phyloP scores from a whole-genome alignment of 2,113 vertebrate species.

The Physeter macrocephalus region DNA sequence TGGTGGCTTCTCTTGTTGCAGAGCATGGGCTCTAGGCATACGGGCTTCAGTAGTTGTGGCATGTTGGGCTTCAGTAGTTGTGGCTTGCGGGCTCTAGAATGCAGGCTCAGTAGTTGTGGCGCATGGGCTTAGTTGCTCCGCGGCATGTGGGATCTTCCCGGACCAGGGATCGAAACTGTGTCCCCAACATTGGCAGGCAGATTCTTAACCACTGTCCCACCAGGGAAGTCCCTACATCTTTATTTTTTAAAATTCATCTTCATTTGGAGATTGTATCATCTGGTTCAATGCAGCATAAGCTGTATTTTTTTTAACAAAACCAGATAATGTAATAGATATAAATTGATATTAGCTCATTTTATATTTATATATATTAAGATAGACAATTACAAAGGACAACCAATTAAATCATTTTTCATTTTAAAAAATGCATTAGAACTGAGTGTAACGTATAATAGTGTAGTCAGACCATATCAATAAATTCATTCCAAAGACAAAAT shows the following conservation, averaged over 20 bases:
- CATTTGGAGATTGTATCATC: not conserved
- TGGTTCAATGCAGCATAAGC: not conserved
- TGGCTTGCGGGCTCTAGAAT: too few species aligned
- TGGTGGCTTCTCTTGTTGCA: too few species aligned
- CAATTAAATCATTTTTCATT: constrained; percentile 7
- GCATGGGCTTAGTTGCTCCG: too few species aligned
- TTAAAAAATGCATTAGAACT: not conserved
- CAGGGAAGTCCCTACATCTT: not conserved
- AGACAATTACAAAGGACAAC: not conserved
- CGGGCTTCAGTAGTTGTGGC: too few species aligned
- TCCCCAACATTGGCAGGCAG: too few species aligned
- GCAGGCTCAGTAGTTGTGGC: too few species aligned
- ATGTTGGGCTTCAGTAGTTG: too few species aligned
- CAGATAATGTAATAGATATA: not conserved
- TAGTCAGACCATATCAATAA: not conserved
- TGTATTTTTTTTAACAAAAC: not conserved
- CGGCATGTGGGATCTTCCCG: too few species aligned
- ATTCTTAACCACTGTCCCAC: too few species aligned
- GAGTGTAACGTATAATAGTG: not conserved
- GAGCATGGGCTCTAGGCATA: too few species aligned
- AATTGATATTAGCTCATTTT: not conserved
- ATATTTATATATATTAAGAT: not conserved
- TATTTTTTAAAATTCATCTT: not conserved
- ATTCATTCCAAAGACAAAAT: not conserved
- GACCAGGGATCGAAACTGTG: too few species aligned